These are phyloP conservation scores for Xenopus borealis DNA, from an alignment of 2,113 vertebrate genomes.

Conservation along the genomic window DNA sequence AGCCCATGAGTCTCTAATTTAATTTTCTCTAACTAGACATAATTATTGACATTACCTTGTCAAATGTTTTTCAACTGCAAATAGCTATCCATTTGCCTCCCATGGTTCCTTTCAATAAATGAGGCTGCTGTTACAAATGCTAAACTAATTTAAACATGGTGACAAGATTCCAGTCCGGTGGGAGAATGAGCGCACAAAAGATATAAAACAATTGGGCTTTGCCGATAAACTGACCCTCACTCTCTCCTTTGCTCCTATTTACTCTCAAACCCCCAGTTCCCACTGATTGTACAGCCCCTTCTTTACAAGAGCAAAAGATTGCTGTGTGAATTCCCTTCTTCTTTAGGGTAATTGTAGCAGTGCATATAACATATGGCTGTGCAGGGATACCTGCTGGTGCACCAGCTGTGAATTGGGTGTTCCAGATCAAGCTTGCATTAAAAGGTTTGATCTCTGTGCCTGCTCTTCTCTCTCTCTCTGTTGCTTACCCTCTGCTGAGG, in stretches of 20 bases:
- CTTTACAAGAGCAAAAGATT: slow-evolving; percentile 31
- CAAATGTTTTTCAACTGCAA: slow-evolving; percentile 37
- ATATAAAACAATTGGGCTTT: slow-evolving; percentile 24
- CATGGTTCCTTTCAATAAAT: slow-evolving; percentile 20
- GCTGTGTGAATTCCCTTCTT: slow-evolving; percentile 55
- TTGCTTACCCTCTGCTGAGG: slow-evolving; percentile 56
- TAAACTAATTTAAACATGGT: slow-evolving; percentile 14
- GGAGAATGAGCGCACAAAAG: not conserved
- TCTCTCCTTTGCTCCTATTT: slow-evolving; percentile 10
- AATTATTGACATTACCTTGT: slow-evolving; percentile 29
- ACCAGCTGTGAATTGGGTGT: slow-evolving; percentile 89
- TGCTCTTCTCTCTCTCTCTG: slow-evolving; percentile 44
- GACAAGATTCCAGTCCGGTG: slow-evolving; percentile 8
- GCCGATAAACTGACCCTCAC: slow-evolving; percentile 4
- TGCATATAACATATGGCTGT: slow-evolving; percentile 81
- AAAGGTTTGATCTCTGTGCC: slow-evolving; percentile 61
- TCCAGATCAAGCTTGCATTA: slow-evolving; percentile 70
- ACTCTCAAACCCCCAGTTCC: slow-evolving; percentile 20
- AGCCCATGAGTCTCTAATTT: slow-evolving; percentile 6
- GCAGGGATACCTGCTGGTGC: slow-evolving; percentile 86
- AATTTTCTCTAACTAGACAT: slow-evolving; percentile 23
- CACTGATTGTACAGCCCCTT: slow-evolving; percentile 41
- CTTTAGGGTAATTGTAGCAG: slow-evolving; percentile 83
- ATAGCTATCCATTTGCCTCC: slow-evolving; percentile 18
- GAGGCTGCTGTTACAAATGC: slow-evolving; percentile 15